Conservation (phyloP, 2,888 invertebrate genomes). For the Drosophila tripunctata region DNA sequence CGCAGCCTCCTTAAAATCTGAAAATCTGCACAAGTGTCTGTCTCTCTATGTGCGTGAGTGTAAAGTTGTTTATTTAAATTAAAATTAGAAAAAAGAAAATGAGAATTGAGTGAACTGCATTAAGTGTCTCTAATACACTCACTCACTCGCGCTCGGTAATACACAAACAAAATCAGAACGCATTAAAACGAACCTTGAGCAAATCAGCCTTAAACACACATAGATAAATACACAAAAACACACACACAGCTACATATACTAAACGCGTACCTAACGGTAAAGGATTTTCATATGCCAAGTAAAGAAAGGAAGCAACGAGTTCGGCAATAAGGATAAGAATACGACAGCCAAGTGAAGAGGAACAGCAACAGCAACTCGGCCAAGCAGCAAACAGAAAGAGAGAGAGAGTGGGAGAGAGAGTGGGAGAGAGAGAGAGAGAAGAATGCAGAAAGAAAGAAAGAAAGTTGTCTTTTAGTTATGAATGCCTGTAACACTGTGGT, state of each 20-base stretch:
- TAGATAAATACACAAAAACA: constrained; percentile 42
- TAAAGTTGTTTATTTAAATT: constrained; percentile 44
- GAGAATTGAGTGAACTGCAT: constrained; percentile 48
- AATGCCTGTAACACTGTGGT: constrained; percentile 52
- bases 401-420: constrained; percentile 2
- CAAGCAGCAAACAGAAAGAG: constrained; percentile 17
- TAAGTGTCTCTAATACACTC: constrained; percentile 51
- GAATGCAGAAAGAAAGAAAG: too few relatives aligned
- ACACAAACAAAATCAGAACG: constrained; percentile 65
- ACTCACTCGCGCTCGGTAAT: constrained; percentile 15
- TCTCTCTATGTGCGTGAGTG: background rate
- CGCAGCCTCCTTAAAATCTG: constrained; percentile 44
- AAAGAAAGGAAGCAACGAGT: constrained; percentile 59
- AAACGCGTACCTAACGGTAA: constrained; percentile 51
- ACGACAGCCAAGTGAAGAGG: constrained; percentile 52
- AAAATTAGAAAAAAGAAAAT: constrained; percentile 53
- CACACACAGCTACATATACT: constrained; percentile 21
- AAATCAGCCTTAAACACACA: constrained; percentile 72
- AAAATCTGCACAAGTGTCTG: constrained; percentile 20
- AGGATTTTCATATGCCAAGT: constrained; percentile 64
- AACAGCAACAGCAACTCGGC: constrained; percentile 39
- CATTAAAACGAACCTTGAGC: constrained; percentile 73
- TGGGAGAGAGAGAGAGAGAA: background rate
- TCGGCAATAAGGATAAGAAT: constrained; percentile 70
- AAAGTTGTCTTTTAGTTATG: background rate